phyloP scores from a whole-genome alignment of 2,113 vertebrate species.

The Gymnarchus niloticus region DNA sequence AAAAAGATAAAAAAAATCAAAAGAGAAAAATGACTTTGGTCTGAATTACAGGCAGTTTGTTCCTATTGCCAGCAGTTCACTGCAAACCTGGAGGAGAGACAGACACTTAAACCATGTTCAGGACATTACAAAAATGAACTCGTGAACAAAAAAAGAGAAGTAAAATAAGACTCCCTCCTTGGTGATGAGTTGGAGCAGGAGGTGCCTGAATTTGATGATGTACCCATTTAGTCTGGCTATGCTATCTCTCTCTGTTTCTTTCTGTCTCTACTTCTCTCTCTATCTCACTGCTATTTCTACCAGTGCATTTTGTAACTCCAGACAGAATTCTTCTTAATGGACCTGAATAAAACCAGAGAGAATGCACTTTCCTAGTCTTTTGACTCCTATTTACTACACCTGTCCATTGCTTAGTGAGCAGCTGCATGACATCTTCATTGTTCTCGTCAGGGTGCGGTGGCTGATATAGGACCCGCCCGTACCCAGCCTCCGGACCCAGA shows the following conservation, averaged over 20 bases:
- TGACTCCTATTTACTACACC: constrained; percentile 7
- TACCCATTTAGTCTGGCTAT: constrained; percentile 50
- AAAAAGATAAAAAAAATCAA: constrained; percentile 51
- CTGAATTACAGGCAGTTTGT: constrained; percentile 53
- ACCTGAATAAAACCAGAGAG: constrained; percentile 40
- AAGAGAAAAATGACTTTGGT: constrained; percentile 63
- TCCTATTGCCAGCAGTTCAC: constrained; percentile 50
- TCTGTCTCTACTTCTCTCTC: constrained; percentile 41
- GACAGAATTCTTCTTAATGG: constrained; percentile 38
- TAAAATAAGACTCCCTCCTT: constrained; percentile 52
- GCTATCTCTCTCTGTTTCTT: constrained; percentile 47
- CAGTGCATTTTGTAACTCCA: constrained; percentile 46
- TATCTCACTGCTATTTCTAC: constrained; percentile 64
- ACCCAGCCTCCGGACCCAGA: neutral
- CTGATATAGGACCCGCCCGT: neutral
- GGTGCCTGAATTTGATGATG: constrained; percentile 47
- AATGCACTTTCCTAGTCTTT: constrained; percentile 26
- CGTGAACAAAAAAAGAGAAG: constrained; percentile 51
- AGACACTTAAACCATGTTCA: constrained; percentile 60
- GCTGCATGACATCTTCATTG: neutral
- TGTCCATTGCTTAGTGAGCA: neutral
- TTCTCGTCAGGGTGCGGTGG: neutral
- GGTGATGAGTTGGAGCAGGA: constrained; percentile 43
- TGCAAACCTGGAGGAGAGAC: constrained; percentile 51
- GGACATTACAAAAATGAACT: constrained; percentile 56